phyloP scores from a whole-genome alignment of 1,140 invertebrate species.

The Galleria mellonella region DNA sequence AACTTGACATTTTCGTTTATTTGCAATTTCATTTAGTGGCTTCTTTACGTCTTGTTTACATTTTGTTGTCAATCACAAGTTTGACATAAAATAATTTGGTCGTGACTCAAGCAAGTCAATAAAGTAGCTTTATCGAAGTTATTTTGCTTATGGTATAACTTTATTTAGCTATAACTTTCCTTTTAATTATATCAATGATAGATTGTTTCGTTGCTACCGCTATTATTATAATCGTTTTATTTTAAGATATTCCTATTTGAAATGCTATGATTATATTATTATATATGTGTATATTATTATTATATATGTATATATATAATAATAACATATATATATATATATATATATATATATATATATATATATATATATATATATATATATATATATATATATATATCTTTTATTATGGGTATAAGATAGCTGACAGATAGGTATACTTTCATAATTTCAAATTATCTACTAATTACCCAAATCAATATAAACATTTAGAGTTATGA shows the following conservation, averaged over 20 bases:
- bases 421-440: no score
- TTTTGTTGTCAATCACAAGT: constrained; percentile 7
- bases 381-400: no score
- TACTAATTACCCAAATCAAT: no score
- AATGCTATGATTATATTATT: no score
- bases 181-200: constrained; percentile 5
- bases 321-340: no score
- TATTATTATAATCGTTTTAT: constrained; percentile 2
- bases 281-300: no score
- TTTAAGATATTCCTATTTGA: background rate
- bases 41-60: constrained; percentile 44
- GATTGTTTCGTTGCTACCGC: background rate
- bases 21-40: constrained; percentile 52
- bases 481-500: no score
- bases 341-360: no score
- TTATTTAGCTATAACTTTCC: background rate
- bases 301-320: no score
- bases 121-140: constrained; percentile 1
- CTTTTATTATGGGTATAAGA: no score
- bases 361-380: no score
- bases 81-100: background rate
- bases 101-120: constrained; percentile 1
- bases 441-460: no score
- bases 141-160: background rate
- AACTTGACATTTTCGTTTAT: constrained; percentile 50